Base-by-base conservation (phyloP, 2,113 vertebrate genomes). In the Esox niger region DNA sequence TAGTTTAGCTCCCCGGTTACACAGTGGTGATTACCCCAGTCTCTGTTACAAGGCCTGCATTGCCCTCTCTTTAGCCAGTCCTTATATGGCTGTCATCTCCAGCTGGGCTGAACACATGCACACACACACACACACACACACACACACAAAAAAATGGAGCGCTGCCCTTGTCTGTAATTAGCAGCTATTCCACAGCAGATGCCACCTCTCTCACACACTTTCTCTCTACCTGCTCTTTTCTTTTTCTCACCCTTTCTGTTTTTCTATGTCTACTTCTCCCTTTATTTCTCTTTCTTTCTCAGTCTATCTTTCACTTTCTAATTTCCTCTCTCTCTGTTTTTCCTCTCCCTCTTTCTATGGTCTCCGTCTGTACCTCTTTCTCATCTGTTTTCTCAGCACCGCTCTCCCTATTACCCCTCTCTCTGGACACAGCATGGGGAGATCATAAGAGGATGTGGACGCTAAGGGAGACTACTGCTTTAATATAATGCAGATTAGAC, bases 161-260 rank as follows among this genome's bases (percentile, higher is more conserved):
- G 60, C 26, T 7, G 29, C 27, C 30, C 27, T 17, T 30, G 63
- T 8, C 30, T 52, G 74, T 82, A 85, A 87, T 89, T 82, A 85
- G 76, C 58, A 31, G 54, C 35, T 46, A 78, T 84, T 76, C 70
- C 65, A 71, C 75, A n/a, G n/a, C n/a, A n/a, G n/a, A n/a, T n/a
- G n/a, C n/a, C n/a, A n/a, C 17, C 49, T 67, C 55, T 57, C 26
- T 80, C 38, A n/a, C n/a, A n/a, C 17, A n/a, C n/a, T n/a, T n/a
- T n/a, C n/a, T n/a, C n/a, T n/a, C n/a, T 43, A 10, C 13, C 38
- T 43, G 11, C 5, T 43, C 74, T 83, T 79, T 66, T 62, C 73
- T 78, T 13, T 38, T n/a, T n/a, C n/a, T n/a, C n/a, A n/a, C n/a
- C n/a, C 17, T 49, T 67, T 56, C 75, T 76, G 6, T 29, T 25